Base-by-base conservation (phyloP, 2,888 invertebrate species). In the Spodoptera picta region DNA sequence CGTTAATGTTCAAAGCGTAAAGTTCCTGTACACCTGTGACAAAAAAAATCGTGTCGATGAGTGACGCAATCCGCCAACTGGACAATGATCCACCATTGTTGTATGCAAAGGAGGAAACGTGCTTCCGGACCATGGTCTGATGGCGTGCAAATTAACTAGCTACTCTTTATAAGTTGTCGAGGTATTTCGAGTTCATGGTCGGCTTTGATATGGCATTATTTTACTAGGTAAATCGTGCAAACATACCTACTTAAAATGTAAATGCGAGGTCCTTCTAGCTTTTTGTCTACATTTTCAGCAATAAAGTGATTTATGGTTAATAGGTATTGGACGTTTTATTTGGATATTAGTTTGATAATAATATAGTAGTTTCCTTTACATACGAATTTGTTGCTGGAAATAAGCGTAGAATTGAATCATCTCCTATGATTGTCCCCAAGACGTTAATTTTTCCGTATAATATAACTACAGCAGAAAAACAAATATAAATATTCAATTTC, bases 21-120 rank as follows among this genome's bases (percentile, higher is more conserved):
- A 24, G 24, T 31, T 11, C 14, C 45, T 36, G 56, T 59, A 54
- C 68, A 63, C 61, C 60, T 77, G 75, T 57, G 19, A 19, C 31
- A 24, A 58, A 47, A 19, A 10, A 43, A 45, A 53, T 43, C 45
- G 52, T 54, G 53, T 65, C 50, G 69, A 72, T 75, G 36, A 9
- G 36, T 36, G 73, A 74, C 69, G 81, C 68, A 72, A 66, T 65
- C 75, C 70, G 73, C 77, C 71, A 80, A 84, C 80, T 85, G 83
- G 79, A 81, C 83, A 83, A 79, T 72, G 80, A 74, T 81, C 70
- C 65, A 64, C 78, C 79, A 87, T 88, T 88, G 86, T 89, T 83
- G 75, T 84, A 89, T 88, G 90, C 85, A 88, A 88, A 90, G 62
- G 71, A 81, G 79, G 80, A 82, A 86, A 86, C 87, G 87, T 83